Base-by-base conservation (phyloP, 2,113 vertebrate genomes). In the Lota lota region DNA sequence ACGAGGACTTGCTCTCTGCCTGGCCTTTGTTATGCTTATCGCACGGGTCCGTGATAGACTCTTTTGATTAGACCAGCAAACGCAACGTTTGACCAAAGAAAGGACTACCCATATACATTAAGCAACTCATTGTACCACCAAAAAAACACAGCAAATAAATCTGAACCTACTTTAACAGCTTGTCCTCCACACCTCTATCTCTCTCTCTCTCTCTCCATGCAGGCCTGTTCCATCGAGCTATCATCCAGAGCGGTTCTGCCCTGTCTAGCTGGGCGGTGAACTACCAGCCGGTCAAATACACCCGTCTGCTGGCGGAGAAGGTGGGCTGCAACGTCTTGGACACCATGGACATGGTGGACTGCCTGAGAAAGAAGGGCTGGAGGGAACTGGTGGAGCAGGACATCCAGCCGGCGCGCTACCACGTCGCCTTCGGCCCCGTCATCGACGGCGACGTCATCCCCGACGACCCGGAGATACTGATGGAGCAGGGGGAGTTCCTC, bases 401-500 rank as follows among this genome's bases (percentile, higher is more conserved):
- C 87, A 99, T 99, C 75, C 97, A 99, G 77, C 97, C 97, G 0
- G 97, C 95, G 0, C 94, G 97, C 78, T 99, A 99, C 91, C 96
- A 99, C 0, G 96, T 99, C 79, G 97, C 97, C 77, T 99, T 99
- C 21, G 97, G 97, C 77, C 97, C 97, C 0, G 97, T 99, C 69
- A 99, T 99, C 2, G 97, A 99, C 0, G 97, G 97, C 0, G 97
- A 99, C 7, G 97, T 99, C 68, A 99, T 99, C 84, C 97, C 97
- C 0, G 97, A 99, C 0, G 97, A 99, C 86, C 97, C 97, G 0
- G 97, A 99, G 89, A 99, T 99, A 81, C 92, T 99, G 64, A 99
- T 99, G 97, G 97, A 99, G 80, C 97, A 99, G 89, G 97, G 97
- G 22, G 97, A 99, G 89, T 99, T 99, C 77, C 96, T 99, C 77